Percentiles rank a stretch among this genome's conserved stretches.
phyloP scores from a whole-genome alignment of 2,797 vertebrate species.

The Schizopygopsis malacanthus region DNA sequence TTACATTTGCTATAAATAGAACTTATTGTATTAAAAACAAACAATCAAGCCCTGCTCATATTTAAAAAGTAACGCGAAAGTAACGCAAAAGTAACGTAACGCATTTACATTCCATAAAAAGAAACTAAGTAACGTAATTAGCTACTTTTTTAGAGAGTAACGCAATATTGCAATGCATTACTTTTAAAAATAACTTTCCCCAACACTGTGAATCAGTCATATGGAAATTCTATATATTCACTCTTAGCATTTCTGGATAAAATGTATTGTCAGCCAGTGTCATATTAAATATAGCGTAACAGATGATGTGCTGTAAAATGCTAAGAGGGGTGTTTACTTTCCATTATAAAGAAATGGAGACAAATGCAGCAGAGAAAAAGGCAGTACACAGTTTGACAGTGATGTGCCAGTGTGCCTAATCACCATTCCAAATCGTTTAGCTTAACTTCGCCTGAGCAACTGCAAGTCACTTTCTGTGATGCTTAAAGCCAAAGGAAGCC shows the following conservation, averaged over 20 bases:
- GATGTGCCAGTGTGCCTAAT: conserved; percentile 1
- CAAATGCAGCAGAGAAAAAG: conserved; percentile 6
- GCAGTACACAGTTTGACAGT: not conserved
- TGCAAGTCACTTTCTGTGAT: not conserved
- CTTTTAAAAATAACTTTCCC: too few relatives aligned
- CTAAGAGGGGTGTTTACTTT: not conserved
- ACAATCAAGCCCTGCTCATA: too few relatives aligned
- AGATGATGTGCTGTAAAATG: not conserved
- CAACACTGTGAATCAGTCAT: conserved; percentile 4
- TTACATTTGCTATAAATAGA: too few relatives aligned
- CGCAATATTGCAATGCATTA: too few relatives aligned
- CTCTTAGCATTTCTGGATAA: not conserved
- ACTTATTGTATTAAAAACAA: too few relatives aligned
- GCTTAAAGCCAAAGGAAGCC: not conserved
- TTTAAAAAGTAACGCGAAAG: too few relatives aligned
- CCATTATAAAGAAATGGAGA: not conserved
- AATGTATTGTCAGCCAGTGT: conserved; percentile 4
- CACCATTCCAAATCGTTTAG: conserved; percentile 26
- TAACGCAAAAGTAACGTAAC: too few relatives aligned
- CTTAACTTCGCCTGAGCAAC: conserved; percentile 13
- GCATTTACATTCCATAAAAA: too few relatives aligned
- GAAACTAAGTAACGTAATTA: too few relatives aligned
- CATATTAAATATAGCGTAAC: not conserved
- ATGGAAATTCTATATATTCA: conserved; percentile 11
- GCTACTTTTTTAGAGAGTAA: too few relatives aligned